Conservation (phyloP, 1,140 invertebrate species). For the Scylla paramamosain region DNA sequence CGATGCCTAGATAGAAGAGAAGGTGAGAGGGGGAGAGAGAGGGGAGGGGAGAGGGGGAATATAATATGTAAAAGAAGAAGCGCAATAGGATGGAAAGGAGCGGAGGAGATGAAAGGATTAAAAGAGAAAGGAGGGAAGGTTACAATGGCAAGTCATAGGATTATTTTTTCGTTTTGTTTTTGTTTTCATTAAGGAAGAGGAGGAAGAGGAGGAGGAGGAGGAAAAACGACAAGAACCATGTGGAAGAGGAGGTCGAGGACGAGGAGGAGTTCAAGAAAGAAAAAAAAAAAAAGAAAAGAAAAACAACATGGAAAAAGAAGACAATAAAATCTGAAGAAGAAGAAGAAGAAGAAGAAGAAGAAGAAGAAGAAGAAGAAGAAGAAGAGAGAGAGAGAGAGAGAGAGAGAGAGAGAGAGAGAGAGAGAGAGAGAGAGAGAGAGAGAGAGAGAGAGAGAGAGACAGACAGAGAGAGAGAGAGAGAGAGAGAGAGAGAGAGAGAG, state of each 20-base stretch:
- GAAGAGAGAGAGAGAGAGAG: neutral
- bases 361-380: neutral
- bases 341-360: neutral
- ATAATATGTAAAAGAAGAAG: no score
- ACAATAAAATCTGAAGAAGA: neutral
- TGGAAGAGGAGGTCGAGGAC: neutral
- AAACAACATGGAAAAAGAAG: neutral
- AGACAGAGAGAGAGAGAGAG: neutral
- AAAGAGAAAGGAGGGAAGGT: slow-evolving; percentile 2
- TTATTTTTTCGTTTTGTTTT: neutral
- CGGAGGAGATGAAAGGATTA: neutral
- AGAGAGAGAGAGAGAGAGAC: neutral
- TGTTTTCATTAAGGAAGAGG: neutral
- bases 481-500: neutral
- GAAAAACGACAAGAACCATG: neutral
- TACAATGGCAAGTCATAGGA: neutral
- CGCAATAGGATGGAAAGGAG: no score
- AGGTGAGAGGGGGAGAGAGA: no score
- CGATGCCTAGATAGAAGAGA: no score
- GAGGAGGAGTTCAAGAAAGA: neutral
- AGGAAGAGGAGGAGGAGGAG: no score
- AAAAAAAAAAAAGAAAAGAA: neutral
- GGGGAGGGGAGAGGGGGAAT: no score
- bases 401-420: neutral
- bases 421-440: neutral